Percentiles rank a stretch among this genome's conserved stretches.
Conservation (phyloP, 2,797 vertebrate genomes). For the Chaetophractus vellerosus region DNA sequence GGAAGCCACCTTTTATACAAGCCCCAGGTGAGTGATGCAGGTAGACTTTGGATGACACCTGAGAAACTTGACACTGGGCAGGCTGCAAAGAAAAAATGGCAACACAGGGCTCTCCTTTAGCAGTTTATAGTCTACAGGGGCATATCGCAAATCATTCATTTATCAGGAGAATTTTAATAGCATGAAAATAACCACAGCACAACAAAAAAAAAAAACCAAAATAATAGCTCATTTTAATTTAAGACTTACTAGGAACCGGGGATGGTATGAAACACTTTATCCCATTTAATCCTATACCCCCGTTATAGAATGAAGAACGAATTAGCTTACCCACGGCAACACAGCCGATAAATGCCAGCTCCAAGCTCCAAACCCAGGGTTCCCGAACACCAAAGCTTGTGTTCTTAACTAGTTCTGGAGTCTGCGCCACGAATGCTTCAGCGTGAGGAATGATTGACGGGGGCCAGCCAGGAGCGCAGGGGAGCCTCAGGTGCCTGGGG, state of each 20-base stretch:
- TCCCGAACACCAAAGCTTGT: background rate
- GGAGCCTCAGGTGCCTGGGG: background rate
- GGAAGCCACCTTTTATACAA: background rate
- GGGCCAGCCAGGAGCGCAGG: fast-evolving
- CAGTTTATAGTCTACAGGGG: background rate
- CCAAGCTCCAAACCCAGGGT: background rate
- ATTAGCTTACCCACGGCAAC: background rate
- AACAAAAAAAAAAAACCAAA: background rate
- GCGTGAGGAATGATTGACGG: fast-evolving
- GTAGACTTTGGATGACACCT: background rate
- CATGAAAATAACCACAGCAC: background rate
- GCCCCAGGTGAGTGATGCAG: fast-evolving
- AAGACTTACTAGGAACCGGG: background rate
- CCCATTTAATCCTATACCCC: background rate
- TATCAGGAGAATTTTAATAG: background rate
- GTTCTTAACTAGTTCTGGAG: background rate
- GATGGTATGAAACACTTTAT: background rate
- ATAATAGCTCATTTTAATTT: background rate
- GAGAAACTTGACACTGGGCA: background rate
- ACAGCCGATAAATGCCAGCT: background rate
- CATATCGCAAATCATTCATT: background rate
- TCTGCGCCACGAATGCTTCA: fast-evolving
- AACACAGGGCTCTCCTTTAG: background rate
- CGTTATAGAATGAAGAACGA: background rate
- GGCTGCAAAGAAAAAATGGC: background rate